phyloP scores from a whole-genome alignment of 2,888 invertebrate species.

The Drosophila maculinotata region DNA sequence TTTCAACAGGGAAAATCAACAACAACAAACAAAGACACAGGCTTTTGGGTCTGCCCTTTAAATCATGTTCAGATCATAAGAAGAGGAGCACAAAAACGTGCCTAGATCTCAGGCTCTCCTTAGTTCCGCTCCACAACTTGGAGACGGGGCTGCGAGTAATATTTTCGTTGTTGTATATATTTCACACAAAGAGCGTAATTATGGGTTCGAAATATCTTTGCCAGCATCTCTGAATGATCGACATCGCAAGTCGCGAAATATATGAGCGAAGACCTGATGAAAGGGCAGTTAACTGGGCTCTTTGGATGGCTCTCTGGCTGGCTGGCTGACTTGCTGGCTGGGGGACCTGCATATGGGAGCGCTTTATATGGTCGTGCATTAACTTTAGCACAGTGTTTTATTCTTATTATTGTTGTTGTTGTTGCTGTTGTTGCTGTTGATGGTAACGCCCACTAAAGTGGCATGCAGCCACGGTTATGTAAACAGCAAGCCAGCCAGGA shows the following conservation, averaged over 20 bases:
- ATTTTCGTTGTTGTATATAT: constrained; percentile 26
- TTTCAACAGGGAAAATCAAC: constrained; percentile 59
- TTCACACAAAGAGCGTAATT: constrained; percentile 59
- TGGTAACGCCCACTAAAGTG: constrained; percentile 67
- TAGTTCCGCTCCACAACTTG: constrained; percentile 8
- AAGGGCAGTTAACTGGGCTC: constrained; percentile 54
- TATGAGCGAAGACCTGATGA: constrained; percentile 60
- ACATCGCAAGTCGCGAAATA: constrained; percentile 53
- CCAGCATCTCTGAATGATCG: constrained; percentile 65
- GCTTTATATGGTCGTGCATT: constrained; percentile 65
- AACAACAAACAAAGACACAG: constrained; percentile 25
- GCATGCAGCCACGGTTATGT: constrained; percentile 70
- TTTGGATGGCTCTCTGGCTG: not conserved
- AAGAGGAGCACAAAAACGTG: constrained; percentile 46
- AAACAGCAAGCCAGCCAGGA: constrained; percentile 58
- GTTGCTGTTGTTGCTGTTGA: constrained; percentile 23
- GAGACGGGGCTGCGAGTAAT: constrained; percentile 21
- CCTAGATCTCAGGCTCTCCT: constrained; percentile 37
- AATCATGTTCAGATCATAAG: constrained; percentile 61
- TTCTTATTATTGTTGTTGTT: constrained; percentile 11
- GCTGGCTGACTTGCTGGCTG: constrained; percentile 16
- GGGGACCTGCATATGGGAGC: constrained; percentile 44
- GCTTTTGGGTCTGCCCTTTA: constrained; percentile 60
- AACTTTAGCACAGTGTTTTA: constrained; percentile 64
- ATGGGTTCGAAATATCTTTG: constrained; percentile 65